Conservation (phyloP, 35 echinoderm and acorn worm genomes). For the Anneissia japonica region DNA sequence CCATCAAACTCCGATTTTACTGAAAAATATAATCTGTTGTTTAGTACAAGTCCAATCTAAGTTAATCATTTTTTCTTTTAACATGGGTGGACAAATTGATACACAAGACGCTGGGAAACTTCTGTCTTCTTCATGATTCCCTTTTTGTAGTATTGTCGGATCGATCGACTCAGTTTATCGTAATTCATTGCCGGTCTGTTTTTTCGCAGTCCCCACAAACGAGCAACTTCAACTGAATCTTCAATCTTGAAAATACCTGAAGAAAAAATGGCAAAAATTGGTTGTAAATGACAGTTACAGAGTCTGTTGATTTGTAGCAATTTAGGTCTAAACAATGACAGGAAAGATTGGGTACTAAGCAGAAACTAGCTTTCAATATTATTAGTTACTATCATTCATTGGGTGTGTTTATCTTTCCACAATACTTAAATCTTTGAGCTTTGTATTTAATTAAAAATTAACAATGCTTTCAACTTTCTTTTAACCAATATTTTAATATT, state of each 20-base stretch:
- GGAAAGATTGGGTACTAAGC: too few relatives aligned
- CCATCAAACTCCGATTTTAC: neutral
- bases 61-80: neutral
- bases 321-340: too few relatives aligned
- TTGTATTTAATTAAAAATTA: too few relatives aligned
- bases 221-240: slow-evolving; percentile 91
- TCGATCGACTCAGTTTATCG: slow-evolving; percentile 92
- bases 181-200: slow-evolving; percentile 98
- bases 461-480: too few relatives aligned
- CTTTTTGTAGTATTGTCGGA: slow-evolving; percentile 96
- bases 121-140: slow-evolving; percentile 99
- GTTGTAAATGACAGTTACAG: too few relatives aligned
- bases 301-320: too few relatives aligned
- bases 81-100: slow-evolving; percentile 91
- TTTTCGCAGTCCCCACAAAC: slow-evolving; percentile 86
- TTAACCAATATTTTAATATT: too few relatives aligned
- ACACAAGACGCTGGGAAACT: slow-evolving; percentile 84
- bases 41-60: neutral
- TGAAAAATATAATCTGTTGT: neutral
- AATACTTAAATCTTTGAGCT: too few relatives aligned
- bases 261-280: neutral
- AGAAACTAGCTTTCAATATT: too few relatives aligned
- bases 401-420: too few relatives aligned
- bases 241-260: slow-evolving; percentile 99
- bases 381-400: too few relatives aligned